Evolutionary conservation across 2,888 invertebrate species (phyloP).

Genomic region (Lottia scabra): DNA sequence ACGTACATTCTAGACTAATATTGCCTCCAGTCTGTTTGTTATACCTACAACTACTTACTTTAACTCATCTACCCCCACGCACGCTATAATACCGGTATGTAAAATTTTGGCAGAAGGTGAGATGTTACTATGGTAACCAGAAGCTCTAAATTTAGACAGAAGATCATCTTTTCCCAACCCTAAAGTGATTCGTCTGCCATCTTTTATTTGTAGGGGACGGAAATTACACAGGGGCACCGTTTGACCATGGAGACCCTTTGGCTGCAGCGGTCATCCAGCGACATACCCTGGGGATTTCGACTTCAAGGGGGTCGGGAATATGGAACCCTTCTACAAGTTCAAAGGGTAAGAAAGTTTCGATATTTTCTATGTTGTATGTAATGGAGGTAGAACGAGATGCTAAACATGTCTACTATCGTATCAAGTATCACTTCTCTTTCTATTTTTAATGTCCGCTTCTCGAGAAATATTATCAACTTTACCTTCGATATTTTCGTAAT

Average conservation of each 20-base stretch:
- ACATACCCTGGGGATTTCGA: constrained; percentile 68
- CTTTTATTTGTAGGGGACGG: constrained; percentile 20
- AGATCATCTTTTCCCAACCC: constrained; percentile 26
- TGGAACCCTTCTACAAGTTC: constrained; percentile 60
- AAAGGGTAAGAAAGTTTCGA: constrained; percentile 56
- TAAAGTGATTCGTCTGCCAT: constrained; percentile 16
- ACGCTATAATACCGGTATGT: not conserved
- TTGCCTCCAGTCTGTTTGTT: too few species aligned
- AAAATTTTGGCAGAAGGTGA: not conserved
- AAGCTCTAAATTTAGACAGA: constrained; percentile 38
- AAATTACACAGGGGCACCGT: constrained; percentile 11
- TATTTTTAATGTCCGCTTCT: too few species aligned
- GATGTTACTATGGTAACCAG: constrained; percentile 36
- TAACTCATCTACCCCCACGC: not conserved
- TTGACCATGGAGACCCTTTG: constrained; percentile 63
- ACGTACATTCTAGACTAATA: too few species aligned
- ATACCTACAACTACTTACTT: too few species aligned
- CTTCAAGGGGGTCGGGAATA: constrained; percentile 66
- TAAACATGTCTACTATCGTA: not conserved
- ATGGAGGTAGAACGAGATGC: not conserved
- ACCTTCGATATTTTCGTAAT: too few species aligned
- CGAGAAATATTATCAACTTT: too few species aligned
- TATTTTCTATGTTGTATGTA: not conserved
- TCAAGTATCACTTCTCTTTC: not conserved
- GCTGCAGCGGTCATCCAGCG: constrained; percentile 60